Evolutionary conservation across 2,797 vertebrate genomes (phyloP), one percentile per base, ranked within the genome.

Genomic region (Silurus lanzhouensis): DNA sequence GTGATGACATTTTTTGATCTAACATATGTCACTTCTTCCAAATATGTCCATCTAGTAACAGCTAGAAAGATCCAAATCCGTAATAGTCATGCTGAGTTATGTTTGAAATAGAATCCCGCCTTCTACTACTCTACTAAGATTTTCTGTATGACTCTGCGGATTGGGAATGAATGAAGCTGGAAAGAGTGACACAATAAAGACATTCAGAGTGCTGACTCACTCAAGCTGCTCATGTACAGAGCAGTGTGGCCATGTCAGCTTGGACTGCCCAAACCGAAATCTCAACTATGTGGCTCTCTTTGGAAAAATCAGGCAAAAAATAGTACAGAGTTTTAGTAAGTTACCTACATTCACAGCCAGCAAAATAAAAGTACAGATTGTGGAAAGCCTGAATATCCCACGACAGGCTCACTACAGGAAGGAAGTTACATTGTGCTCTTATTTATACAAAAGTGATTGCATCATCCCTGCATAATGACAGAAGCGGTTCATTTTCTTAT

Each of bases 131-230:
- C 44, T 17, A n/a, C 67, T 61, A n/a, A 72, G 67, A 20, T 15
- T 27, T 85, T 61, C 44, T 19, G 61, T 38, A 60, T 27, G 17
- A 14, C 46, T 76, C n/a, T 55, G 25, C 31, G 17, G 64, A 68
- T 13, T 38, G 13, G 17, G 22, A 60, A 70, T 55, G 58, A 85
- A 22, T 25, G 46, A 67, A 58, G 79, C 20, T 68, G 60, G 31
- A 38, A 80, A 60, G 68, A 81, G 19, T 82, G 84, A 68, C 79
- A 82, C 9, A 57, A 48, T 66, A 58, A 85, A 81, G 31, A 75
- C 70, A 19, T 15, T 77, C n/a, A 57, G 17, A 78, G 14, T 83
- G 85, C 85, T 83, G 75, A 86, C 74, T 86, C 81, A 86, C 66
- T 17, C 46, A 63, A 76, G 84, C 46, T 75, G 27, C 61, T 75